Conservation (phyloP, 2,113 vertebrate genomes). For the Narcine bancroftii region DNA sequence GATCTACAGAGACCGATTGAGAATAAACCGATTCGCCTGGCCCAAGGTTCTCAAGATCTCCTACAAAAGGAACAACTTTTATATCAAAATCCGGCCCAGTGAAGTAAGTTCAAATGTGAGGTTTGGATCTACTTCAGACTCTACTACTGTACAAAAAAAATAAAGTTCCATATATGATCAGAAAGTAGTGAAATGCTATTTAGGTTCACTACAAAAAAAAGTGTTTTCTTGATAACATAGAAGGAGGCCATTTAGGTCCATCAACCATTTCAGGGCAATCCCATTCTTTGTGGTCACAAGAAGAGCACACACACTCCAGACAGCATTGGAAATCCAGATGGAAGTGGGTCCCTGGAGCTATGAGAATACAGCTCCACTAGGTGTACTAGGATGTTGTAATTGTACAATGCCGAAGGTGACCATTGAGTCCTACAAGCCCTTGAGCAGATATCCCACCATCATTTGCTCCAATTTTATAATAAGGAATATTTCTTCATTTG, state of each 20-base stretch:
- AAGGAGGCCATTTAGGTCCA: no score
- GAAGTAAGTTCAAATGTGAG: constrained; percentile 65
- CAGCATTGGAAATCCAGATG: no score
- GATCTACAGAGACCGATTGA: constrained; percentile 87
- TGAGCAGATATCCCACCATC: no score
- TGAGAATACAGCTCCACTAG: no score
- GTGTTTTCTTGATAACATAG: no score
- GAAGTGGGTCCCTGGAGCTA: no score
- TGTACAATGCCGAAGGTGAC: no score
- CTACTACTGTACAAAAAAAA: background rate
- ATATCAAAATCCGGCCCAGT: constrained; percentile 93
- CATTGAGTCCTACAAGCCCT: no score
- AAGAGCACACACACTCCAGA: no score
- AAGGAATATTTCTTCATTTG: background rate
- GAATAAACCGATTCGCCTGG: constrained; percentile 96
- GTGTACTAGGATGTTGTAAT: no score
- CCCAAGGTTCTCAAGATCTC: constrained; percentile 98
- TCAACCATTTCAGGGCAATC: no score
- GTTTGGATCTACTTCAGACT: background rate
- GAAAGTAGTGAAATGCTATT: background rate
- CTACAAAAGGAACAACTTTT: constrained; percentile 98
- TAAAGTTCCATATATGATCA: background rate
- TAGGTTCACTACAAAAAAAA: background rate
- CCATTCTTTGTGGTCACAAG: no score
- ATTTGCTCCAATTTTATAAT: background rate